Percentiles rank a stretch among this genome's conserved stretches.
These are phyloP conservation scores for Leucophora obtusa DNA, from an alignment of 2,888 invertebrate genomes.

Conservation along the genomic window DNA sequence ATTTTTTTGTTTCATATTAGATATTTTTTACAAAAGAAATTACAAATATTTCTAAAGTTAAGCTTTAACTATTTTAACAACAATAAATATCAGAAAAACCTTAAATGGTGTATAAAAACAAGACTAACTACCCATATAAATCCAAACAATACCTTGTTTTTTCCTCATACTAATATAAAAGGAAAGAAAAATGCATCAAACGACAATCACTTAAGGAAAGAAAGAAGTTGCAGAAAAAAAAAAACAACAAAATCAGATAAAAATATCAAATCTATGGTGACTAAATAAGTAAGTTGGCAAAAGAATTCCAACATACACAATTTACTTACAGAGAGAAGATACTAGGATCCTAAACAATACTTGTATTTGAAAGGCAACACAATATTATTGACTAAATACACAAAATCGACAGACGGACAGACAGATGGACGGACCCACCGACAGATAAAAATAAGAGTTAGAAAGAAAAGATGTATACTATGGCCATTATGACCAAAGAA, in stretches of 20 bases:
- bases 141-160: constrained; percentile 43
- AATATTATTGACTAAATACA: background rate
- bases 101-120: constrained; percentile 12
- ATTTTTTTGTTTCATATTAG: too few relatives aligned
- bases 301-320: constrained; percentile 20
- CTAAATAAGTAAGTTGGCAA: constrained; percentile 50
- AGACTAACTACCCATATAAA: constrained; percentile 51
- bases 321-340: background rate
- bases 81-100: constrained; percentile 24
- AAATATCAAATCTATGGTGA: constrained; percentile 55
- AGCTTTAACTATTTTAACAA: background rate
- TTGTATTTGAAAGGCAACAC: background rate
- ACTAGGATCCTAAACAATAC: background rate
- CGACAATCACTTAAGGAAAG: constrained; percentile 49
- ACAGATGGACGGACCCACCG: background rate
- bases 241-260: constrained; percentile 58
- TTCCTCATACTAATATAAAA: constrained; percentile 15
- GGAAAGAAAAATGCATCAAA: constrained; percentile 56
- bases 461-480: background rate
- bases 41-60: background rate
- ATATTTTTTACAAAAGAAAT: too few relatives aligned
- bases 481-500: constrained; percentile 20
- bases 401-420: background rate
- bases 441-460: too few relatives aligned
- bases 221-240: constrained; percentile 24